Conservation (phyloP, 2,113 vertebrate species). For the Gymnorhina tibicen region DNA sequence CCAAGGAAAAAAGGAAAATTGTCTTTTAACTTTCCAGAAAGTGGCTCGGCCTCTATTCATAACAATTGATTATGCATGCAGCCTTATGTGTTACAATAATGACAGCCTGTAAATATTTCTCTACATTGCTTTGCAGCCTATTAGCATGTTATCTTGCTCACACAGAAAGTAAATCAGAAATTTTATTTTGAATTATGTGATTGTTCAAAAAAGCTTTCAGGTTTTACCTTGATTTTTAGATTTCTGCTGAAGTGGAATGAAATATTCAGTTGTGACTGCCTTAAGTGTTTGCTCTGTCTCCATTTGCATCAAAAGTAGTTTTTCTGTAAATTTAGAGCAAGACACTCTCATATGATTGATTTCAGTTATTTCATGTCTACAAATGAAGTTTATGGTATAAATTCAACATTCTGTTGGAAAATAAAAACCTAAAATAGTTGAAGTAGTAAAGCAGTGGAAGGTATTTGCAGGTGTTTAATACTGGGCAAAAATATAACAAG, state of each 20-base stretch:
- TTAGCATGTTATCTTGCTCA: not conserved
- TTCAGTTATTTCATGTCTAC: not conserved
- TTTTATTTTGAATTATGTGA: not conserved
- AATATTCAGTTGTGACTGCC: not conserved
- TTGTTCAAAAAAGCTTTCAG: not conserved
- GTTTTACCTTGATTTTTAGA: not conserved
- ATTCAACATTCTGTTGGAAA: not conserved
- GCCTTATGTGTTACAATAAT: not conserved
- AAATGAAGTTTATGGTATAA: conserved; percentile 33
- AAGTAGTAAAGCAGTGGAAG: not conserved
- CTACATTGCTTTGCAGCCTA: not conserved
- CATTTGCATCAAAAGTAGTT: not conserved
- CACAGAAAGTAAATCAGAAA: not conserved
- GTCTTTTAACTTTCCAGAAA: not conserved
- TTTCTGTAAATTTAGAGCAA: not conserved
- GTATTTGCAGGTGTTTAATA: not conserved
- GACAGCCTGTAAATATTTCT: not conserved
- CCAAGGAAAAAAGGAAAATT: not conserved
- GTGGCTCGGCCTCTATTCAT: not conserved
- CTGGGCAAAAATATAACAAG: not conserved
- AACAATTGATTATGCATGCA: not conserved
- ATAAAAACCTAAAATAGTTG: not conserved
- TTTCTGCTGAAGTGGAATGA: not conserved
- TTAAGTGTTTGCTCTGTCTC: not conserved
- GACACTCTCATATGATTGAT: not conserved